phyloP scores from a whole-genome alignment of 2,888 invertebrate species.

The Congeria kusceri region DNA sequence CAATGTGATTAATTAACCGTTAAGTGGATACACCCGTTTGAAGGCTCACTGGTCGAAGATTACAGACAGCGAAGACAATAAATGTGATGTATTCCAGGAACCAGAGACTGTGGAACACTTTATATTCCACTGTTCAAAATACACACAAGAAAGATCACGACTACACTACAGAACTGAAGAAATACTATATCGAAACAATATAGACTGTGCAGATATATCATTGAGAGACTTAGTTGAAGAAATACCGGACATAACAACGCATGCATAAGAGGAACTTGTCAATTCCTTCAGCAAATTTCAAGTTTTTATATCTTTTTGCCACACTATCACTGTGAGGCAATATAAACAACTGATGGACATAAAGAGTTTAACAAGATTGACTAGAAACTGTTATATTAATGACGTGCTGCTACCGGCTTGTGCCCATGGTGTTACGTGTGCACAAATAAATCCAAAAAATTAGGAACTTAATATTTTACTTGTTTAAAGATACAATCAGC shows the following conservation, averaged over 20 bases:
- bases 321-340: too few species aligned
- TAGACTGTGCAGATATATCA: neutral
- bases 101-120: slow-evolving; percentile 1
- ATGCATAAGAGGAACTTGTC: neutral
- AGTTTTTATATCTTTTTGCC: too few species aligned
- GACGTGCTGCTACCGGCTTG: too few species aligned
- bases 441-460: too few species aligned
- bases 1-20: neutral
- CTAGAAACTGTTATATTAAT: too few species aligned
- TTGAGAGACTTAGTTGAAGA: neutral
- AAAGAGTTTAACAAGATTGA: too few species aligned
- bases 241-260: neutral
- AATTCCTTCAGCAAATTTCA: neutral
- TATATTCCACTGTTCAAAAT: slow-evolving; percentile 12
- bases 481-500: too few species aligned
- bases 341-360: too few species aligned
- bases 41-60: slow-evolving; percentile 5
- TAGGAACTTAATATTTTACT: too few species aligned
- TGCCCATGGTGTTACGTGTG: too few species aligned
- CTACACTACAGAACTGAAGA: slow-evolving; percentile 1
- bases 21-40: neutral
- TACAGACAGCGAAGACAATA: neutral
- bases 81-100: neutral
- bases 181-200: neutral
- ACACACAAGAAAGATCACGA: neutral